Conservation (phyloP, 2,113 vertebrate species). For the Ameiurus melas region DNA sequence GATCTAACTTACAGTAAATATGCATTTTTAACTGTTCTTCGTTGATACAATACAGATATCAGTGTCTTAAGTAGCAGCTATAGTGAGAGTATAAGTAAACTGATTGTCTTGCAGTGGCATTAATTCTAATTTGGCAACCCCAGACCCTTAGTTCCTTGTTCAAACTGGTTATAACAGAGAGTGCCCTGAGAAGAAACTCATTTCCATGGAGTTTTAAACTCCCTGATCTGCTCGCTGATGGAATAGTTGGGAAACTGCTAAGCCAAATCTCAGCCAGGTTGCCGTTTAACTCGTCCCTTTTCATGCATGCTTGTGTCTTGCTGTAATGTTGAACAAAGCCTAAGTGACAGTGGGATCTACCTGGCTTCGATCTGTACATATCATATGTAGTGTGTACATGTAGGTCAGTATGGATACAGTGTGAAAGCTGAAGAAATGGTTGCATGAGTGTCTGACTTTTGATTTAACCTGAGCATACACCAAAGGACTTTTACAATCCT, state of each 20-base stretch:
- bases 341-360: neutral
- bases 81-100: no score
- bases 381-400: neutral
- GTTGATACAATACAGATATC: neutral
- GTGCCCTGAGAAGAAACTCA: neutral
- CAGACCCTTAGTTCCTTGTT: conserved; percentile 9
- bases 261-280: neutral
- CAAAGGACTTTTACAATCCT: conserved; percentile 1
- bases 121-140: neutral
- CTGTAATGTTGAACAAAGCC: neutral
- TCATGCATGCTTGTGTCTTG: neutral
- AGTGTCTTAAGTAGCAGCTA: neutral
- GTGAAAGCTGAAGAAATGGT: conserved; percentile 3
- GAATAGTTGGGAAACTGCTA: conserved; percentile 1
- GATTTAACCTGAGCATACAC: neutral
- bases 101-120: neutral
- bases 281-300: neutral
- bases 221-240: neutral
- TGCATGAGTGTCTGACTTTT: neutral
- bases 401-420: conserved; percentile 5
- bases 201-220: conserved; percentile 33
- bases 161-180: neutral
- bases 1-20: neutral
- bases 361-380: neutral
- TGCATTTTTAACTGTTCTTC: neutral